Evolutionary conservation across 53 echinoderm and acorn worm species (phyloP).

Genomic region (Paracentrotus lividus): DNA sequence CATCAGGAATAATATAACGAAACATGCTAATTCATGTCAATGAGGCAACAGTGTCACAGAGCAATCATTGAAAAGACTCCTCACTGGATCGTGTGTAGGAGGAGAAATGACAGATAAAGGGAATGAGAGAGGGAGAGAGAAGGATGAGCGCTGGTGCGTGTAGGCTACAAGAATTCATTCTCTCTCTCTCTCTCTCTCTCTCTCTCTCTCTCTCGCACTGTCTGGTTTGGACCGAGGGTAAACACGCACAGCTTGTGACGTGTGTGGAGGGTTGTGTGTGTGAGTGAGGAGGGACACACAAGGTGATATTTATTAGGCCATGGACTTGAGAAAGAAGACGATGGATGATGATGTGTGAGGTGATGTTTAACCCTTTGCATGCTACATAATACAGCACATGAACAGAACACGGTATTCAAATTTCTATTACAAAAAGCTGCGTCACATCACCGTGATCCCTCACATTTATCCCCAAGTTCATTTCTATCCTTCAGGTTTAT

Average conservation of each 20-base stretch:
- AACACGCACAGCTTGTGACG: constrained; percentile 1
- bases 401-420: too few relatives aligned
- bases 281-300: constrained; percentile 36
- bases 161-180: constrained; percentile 48
- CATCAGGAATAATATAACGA: constrained; percentile 62
- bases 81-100: not conserved
- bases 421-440: too few relatives aligned
- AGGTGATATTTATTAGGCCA: constrained; percentile 57
- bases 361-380: constrained; percentile 25
- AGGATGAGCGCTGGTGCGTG: constrained; percentile 58
- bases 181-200: constrained; percentile 11
- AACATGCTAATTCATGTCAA: constrained; percentile 52
- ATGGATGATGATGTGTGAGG: constrained; percentile 1
- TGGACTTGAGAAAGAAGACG: constrained; percentile 32
- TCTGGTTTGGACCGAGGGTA: constrained; percentile 10
- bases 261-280: constrained; percentile 23
- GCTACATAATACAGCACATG: too few relatives aligned
- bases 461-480: too few relatives aligned
- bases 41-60: constrained; percentile 35
- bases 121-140: constrained; percentile 17
- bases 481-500: too few relatives aligned
- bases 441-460: too few relatives aligned
- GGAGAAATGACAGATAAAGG: constrained; percentile 51
- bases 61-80: constrained; percentile 47
- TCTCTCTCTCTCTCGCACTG: not conserved